Conservation (phyloP, 1,140 invertebrate genomes). For the Adelges cooleyi region DNA sequence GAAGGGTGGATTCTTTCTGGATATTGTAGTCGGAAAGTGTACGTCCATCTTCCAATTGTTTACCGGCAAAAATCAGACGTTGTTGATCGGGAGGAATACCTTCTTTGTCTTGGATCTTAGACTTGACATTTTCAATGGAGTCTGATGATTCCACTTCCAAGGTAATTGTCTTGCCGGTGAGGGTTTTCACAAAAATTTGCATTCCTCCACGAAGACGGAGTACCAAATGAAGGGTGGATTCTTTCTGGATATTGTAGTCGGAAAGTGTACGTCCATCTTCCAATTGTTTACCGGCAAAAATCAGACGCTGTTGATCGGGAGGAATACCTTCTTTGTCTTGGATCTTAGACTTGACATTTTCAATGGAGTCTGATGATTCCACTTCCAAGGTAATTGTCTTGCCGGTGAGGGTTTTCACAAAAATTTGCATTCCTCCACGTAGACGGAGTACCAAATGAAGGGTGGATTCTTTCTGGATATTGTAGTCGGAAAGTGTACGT, state of each 20-base stretch:
- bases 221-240: slow-evolving; percentile 53
- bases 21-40: slow-evolving; percentile 63
- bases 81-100: slow-evolving; percentile 54
- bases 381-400: slow-evolving; percentile 66
- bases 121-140: slow-evolving; percentile 66
- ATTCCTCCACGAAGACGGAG: slow-evolving; percentile 58
- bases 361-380: slow-evolving; percentile 61
- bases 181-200: slow-evolving; percentile 50
- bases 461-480: slow-evolving; percentile 70
- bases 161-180: slow-evolving; percentile 36
- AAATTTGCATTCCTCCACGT: slow-evolving; percentile 61
- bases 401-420: slow-evolving; percentile 58
- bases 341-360: slow-evolving; percentile 67
- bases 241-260: slow-evolving; percentile 60
- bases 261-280: slow-evolving; percentile 45
- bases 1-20: slow-evolving; percentile 54
- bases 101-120: slow-evolving; percentile 61
- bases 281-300: slow-evolving; percentile 32
- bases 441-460: slow-evolving; percentile 60
- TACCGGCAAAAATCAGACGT: slow-evolving; percentile 31
- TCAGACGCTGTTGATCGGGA: slow-evolving; percentile 33
- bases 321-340: slow-evolving; percentile 47
- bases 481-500: slow-evolving; percentile 52
- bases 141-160: slow-evolving; percentile 67
- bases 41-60: slow-evolving; percentile 35